Evolutionary conservation across 1,140 invertebrate genomes (phyloP), one percentile per base, ranked within the genome.

Genomic region (Brachionus plicatilis): DNA sequence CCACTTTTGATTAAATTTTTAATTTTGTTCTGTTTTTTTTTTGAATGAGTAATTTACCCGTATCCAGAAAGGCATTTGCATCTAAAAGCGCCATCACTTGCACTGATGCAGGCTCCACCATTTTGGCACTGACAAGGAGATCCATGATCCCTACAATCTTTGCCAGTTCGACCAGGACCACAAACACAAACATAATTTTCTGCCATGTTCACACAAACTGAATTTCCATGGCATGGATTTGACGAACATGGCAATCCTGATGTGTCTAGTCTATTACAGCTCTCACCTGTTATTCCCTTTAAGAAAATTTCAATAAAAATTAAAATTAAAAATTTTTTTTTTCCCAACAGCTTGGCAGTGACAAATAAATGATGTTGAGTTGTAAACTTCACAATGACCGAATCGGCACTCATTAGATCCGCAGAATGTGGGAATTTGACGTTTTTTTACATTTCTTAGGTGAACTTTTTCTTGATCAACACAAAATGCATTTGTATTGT

Each of bases 41-140:
- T 41, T 12, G 5, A 45, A 80, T 12, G 33, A 37, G 33, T 1
- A 37, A 47, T 45, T 60, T 68, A 82, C 79, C 53, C 79, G 24
- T 45, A 82, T 37, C 79, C 79, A 1, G 33, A 8, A 37, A 24
- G 24, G 29, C 79, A 82, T 29, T 65, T 65, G 53, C 79, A 82
- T 12, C 53, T 43, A 27, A 82, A 82, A 29, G 65, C 27, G 11
- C 79, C 79, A 41, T 60, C 53, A 37, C 11, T 60, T 11, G n/a
- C 33, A 43, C 65, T 41, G 0, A 82, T 47, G n/a, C 79, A 82
- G 24, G 65, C 29, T 12, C 79, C 79, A 29, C 53, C 79, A 47
- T 82, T 82, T 65, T 82, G 37, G 43, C 79, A 82, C 45, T 82
- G 79, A 82, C 79, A 82, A 14, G 79, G 79, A 24, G 79, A 60